These are phyloP conservation scores for Limnephilus marmoratus DNA, from an alignment of 2,888 invertebrate genomes.

Conservation along the genomic window DNA sequence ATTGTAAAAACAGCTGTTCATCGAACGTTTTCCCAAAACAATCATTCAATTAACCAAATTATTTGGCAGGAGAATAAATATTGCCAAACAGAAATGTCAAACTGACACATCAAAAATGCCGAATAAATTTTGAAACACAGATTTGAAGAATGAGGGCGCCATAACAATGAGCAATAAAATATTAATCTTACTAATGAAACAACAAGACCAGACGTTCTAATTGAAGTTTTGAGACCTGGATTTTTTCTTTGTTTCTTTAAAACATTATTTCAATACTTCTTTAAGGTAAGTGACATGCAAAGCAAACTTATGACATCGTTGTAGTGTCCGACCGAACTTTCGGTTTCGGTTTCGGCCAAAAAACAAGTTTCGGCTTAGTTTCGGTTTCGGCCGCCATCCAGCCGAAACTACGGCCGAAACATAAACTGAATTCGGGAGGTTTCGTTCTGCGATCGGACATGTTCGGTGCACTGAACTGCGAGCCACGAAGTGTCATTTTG, in stretches of 20 bases:
- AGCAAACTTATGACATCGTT: background rate
- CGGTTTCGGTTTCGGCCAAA: too few species aligned
- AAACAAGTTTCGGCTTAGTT: too few species aligned
- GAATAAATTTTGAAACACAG: slow-evolving; percentile 3
- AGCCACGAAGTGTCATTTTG: too few species aligned
- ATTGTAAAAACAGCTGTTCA: background rate
- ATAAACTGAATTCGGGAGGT: too few species aligned
- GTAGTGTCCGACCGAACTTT: too few species aligned
- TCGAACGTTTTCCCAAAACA: background rate
- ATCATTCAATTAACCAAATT: background rate
- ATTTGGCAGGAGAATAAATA: background rate
- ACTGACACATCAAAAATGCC: background rate
- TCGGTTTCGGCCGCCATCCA: too few species aligned
- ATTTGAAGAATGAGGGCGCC: slow-evolving; percentile 12
- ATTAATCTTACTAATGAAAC: slow-evolving; percentile 34
- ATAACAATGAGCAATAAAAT: slow-evolving; percentile 40
- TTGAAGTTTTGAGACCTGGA: background rate
- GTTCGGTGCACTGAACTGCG: too few species aligned
- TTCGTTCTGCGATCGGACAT: too few species aligned
- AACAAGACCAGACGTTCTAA: background rate
- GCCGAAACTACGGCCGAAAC: too few species aligned
- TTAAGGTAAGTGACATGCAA: background rate
- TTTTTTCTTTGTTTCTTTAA: slow-evolving; percentile 7
- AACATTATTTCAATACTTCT: background rate
- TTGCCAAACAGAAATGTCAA: slow-evolving; percentile 21